Percentiles rank a stretch among this genome's conserved stretches.
phyloP scores from a whole-genome alignment of 2,888 invertebrate genomes.

The Tetragonisca angustula region DNA sequence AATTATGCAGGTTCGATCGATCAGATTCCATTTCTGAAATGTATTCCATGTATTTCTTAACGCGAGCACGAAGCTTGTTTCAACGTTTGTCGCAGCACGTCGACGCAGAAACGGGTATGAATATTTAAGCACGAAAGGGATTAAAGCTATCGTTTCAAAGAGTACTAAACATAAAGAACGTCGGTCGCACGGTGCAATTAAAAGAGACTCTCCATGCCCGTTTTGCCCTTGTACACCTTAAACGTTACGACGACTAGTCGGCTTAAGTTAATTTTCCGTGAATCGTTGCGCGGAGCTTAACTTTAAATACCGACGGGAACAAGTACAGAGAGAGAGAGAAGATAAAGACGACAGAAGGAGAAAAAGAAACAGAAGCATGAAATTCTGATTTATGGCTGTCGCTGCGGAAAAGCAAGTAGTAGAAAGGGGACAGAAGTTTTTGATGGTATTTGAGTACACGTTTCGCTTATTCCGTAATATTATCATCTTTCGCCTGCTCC shows the following conservation, averaged over 20 bases:
- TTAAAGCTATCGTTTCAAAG: conserved; percentile 52
- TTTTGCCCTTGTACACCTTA: conserved; percentile 35
- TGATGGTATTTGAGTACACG: conserved; percentile 14
- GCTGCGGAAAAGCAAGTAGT: conserved; percentile 8
- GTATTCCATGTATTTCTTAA: background rate
- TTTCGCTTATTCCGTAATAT: background rate
- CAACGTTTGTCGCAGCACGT: background rate
- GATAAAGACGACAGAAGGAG: background rate
- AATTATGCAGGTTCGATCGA: no score
- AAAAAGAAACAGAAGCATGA: conserved; percentile 5
- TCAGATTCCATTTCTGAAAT: no score
- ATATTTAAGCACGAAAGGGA: conserved; percentile 21
- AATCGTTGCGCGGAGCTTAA: conserved; percentile 48
- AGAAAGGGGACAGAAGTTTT: conserved; percentile 5
- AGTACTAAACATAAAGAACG: conserved; percentile 47
- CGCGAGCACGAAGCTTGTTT: background rate
- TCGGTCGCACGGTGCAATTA: conserved; percentile 29
- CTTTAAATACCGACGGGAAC: conserved; percentile 44
- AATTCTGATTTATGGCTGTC: conserved; percentile 34
- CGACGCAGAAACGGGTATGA: background rate
- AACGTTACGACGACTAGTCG: conserved; percentile 46
- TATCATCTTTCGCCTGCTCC: background rate
- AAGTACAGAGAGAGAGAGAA: conserved; percentile 7
- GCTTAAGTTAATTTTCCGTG: conserved; percentile 62
- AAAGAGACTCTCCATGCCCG: conserved; percentile 35